These are phyloP conservation scores for Nothoprocta pentlandii DNA, from an alignment of 2,113 vertebrate genomes.

Conservation along the genomic window DNA sequence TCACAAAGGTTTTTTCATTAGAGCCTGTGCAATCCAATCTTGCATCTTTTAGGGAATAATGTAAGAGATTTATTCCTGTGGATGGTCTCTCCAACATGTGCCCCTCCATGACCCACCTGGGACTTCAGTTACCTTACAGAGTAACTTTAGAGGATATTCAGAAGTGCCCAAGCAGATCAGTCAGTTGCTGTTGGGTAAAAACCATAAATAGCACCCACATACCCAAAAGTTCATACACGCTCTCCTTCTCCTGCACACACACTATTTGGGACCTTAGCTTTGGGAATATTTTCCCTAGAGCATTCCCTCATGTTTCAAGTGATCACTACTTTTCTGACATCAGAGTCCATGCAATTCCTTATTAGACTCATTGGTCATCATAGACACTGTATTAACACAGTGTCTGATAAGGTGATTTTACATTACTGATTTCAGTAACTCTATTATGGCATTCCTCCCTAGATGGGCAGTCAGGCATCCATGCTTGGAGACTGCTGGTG, in stretches of 20 bases:
- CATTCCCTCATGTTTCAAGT: neutral
- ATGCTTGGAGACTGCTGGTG: too few species aligned
- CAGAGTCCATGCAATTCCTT: neutral
- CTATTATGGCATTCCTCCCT: neutral
- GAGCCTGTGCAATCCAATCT: neutral
- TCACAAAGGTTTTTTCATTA: neutral
- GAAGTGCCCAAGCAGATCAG: neutral
- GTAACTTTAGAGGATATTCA: neutral
- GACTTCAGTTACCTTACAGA: neutral
- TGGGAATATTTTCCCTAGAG: neutral
- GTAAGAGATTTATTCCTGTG: neutral
- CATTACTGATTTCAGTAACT: neutral
- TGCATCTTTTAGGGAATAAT: neutral
- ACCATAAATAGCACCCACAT: neutral
- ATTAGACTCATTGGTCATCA: neutral
- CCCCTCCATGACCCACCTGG: neutral
- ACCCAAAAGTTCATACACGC: neutral
- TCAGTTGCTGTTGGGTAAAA: neutral
- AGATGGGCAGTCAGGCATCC: neutral
- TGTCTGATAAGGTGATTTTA: neutral
- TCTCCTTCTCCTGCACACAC: neutral
- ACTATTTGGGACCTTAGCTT: neutral
- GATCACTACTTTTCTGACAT: neutral
- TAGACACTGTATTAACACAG: neutral
- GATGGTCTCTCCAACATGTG: neutral